Base-by-base conservation (phyloP, 2,113 vertebrate species). In the Empidonax alnorum region DNA sequence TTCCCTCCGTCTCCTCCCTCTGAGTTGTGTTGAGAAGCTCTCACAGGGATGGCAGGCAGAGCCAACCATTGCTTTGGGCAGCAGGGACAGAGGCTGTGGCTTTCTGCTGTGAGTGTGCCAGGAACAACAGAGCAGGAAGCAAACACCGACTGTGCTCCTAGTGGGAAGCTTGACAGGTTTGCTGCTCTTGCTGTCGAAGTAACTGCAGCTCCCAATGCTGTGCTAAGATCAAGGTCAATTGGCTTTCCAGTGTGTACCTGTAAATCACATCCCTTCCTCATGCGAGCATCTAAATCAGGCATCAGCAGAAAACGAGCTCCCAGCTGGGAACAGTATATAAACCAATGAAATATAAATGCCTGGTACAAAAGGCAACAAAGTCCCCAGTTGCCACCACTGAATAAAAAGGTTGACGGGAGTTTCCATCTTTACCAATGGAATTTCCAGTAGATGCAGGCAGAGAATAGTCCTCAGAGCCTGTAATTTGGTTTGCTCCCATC, bases 401-500 rank as follows among this genome's bases (percentile, higher is more conserved):
- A 79, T 74, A 83, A 73, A 84, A 78, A 7, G 22, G n/a, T 71
- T 78, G 73, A 63, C 66, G 69, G 68, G 42, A 90, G 62, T 92
- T 95, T 92, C 90, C 72, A 24, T 71, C 79, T 49, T 75, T 75
- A 42, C 41, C 61, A 65, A 44, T 0, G 1, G 33, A 55, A 65
- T 68, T 94, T 93, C 75, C 80, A 94, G 84, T 30, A 91, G 68
- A 92, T 66, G 71, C 74, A 79, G 52, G 62, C 73, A 87, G 46
- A 59, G 33, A 69, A 56, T 24, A 84, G 50, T 77, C 76, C 79
- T 82, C 31, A 24, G 47, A 96, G 79, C 75, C 92, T 95, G 47
- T 94, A 91, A 92, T 97, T 94, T 96, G 41, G 69, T 93, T 94
- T 91, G 42, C n/a, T 95, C 72, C 75, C 87, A 76, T 68, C 63